Conservation (phyloP, 1,140 invertebrate species). For the Magallana gigas region DNA sequence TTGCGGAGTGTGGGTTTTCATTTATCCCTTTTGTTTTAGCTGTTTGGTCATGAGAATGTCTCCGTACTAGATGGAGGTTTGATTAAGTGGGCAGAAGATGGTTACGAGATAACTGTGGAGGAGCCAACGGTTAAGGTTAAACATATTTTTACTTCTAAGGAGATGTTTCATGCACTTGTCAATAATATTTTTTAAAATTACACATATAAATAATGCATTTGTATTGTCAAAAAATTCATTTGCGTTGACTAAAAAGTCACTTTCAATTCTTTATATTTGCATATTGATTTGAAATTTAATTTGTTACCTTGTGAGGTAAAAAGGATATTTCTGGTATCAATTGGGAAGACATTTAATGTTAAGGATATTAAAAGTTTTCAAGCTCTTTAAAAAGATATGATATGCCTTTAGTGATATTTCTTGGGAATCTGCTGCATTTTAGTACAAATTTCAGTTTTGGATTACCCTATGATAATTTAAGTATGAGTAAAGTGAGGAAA, state of each 20-base stretch:
- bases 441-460: too few relatives aligned
- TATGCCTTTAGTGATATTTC: too few relatives aligned
- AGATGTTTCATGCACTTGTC: too few relatives aligned
- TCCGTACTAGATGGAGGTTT: conserved; percentile 70
- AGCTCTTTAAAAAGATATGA: too few relatives aligned
- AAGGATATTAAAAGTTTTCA: too few relatives aligned
- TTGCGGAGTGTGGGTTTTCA: too few relatives aligned
- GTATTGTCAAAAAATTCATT: background rate
- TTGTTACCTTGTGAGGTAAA: background rate
- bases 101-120: conserved; percentile 61
- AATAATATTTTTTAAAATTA: too few relatives aligned
- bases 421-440: too few relatives aligned
- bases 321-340: too few relatives aligned
- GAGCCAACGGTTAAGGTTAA: conserved; percentile 58
- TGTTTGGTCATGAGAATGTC: conserved; percentile 68
- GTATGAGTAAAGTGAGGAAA: too few relatives aligned
- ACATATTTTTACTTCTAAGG: background rate
- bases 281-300: background rate
- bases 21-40: conserved; percentile 46
- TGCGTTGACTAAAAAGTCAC: background rate
- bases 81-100: conserved; percentile 64
- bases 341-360: too few relatives aligned
- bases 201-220: background rate
- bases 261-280: background rate
- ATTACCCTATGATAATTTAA: too few relatives aligned